Conservation (phyloP, 2,797 vertebrate genomes). For the Eulemur mongoz region DNA sequence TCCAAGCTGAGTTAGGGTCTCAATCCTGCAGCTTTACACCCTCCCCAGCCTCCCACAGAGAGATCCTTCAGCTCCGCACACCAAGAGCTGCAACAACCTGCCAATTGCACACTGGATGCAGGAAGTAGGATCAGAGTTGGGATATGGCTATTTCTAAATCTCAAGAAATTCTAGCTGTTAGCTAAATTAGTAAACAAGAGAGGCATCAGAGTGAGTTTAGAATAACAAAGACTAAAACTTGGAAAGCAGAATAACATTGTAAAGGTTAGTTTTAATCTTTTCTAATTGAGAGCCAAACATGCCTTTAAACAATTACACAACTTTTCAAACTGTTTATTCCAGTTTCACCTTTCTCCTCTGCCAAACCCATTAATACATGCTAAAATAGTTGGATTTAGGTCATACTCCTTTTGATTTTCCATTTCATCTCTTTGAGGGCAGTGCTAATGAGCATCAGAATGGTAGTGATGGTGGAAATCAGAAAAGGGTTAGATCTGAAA, state of each 20-base stretch:
- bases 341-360: background rate
- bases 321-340: background rate
- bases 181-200: background rate
- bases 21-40: slow-evolving; percentile 55
- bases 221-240: slow-evolving; percentile 10
- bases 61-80: slow-evolving; percentile 58
- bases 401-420: background rate
- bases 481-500: background rate
- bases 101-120: background rate
- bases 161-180: slow-evolving; percentile 46
- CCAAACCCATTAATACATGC: background rate
- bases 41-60: slow-evolving; percentile 67
- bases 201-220: background rate
- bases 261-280: background rate
- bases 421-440: background rate
- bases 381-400: background rate
- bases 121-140: background rate
- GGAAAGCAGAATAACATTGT: background rate
- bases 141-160: slow-evolving; percentile 37
- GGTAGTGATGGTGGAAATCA: background rate
- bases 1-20: slow-evolving; percentile 73
- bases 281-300: background rate
- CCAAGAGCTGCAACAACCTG: slow-evolving; percentile 34
- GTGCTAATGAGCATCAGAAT: background rate
- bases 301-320: background rate